phyloP scores from a whole-genome alignment of 2,113 vertebrate genomes.

The Periophthalmodon schlosseri region DNA sequence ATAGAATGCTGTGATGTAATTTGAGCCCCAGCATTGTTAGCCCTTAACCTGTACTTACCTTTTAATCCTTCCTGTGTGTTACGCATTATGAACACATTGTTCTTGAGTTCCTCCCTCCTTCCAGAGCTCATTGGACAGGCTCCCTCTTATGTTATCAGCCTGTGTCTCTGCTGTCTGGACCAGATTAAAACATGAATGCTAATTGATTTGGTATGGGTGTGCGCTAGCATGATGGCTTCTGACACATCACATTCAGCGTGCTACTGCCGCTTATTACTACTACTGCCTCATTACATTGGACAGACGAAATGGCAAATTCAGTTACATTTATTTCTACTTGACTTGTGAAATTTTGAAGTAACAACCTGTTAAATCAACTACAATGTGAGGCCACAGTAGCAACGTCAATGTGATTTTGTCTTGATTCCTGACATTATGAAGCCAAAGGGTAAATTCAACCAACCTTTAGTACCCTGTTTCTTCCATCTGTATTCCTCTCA shows the following conservation, averaged over 20 bases:
- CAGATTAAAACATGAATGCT: conserved; percentile 34
- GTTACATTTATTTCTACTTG: background rate
- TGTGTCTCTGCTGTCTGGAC: conserved; percentile 31
- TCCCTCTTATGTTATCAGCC: conserved; percentile 18
- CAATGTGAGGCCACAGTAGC: background rate
- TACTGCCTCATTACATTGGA: background rate
- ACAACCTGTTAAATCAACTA: background rate
- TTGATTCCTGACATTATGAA: background rate
- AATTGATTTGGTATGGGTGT: conserved; percentile 32
- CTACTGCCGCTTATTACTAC: conserved; percentile 9
- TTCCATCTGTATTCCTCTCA: too few relatives aligned
- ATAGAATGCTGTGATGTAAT: too few relatives aligned
- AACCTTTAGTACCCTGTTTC: background rate
- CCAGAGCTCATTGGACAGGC: background rate
- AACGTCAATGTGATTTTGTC: too few relatives aligned
- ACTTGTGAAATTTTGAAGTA: background rate
- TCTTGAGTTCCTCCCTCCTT: background rate
- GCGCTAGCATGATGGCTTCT: conserved; percentile 8
- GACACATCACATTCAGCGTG: background rate
- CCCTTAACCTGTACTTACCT: background rate
- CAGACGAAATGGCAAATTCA: background rate
- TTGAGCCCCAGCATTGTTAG: too few relatives aligned
- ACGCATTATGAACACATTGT: background rate
- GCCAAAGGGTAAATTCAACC: background rate
- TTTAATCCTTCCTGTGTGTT: background rate